phyloP scores from a whole-genome alignment of 2,888 invertebrate genomes.

The Agonopterix arenella region DNA sequence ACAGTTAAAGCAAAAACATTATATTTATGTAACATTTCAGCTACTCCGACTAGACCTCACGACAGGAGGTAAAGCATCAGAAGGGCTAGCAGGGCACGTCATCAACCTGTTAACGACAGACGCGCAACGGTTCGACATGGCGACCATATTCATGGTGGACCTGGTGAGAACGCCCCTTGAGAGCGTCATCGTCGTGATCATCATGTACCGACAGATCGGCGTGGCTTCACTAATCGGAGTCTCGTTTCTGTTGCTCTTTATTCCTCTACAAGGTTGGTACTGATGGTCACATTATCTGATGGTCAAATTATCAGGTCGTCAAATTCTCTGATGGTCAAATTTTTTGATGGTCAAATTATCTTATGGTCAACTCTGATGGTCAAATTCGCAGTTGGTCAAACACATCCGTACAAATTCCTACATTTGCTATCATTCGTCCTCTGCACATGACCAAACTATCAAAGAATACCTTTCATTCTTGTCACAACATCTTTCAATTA shows the following conservation, averaged over 20 bases:
- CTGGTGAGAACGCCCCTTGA: slow-evolving; percentile 90
- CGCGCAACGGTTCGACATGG: slow-evolving; percentile 90
- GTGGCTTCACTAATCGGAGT: slow-evolving; percentile 78
- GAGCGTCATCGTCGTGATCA: slow-evolving; percentile 83
- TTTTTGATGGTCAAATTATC: no score
- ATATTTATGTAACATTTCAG: slow-evolving; percentile 56
- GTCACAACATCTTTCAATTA: no score
- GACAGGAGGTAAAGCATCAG: slow-evolving; percentile 73
- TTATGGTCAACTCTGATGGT: no score
- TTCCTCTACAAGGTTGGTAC: slow-evolving; percentile 77
- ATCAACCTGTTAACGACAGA: slow-evolving; percentile 90
- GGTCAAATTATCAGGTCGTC: no score
- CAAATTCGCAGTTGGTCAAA: no score
- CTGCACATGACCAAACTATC: no score
- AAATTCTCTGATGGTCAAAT: no score
- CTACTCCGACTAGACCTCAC: slow-evolving; percentile 82
- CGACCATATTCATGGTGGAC: slow-evolving; percentile 87
- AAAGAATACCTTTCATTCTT: no score
- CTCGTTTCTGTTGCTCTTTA: slow-evolving; percentile 75
- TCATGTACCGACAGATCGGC: slow-evolving; percentile 81
- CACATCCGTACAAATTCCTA: no score
- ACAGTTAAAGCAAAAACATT: no score
- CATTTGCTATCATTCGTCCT: no score
- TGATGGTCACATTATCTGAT: no score
- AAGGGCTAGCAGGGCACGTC: slow-evolving; percentile 82